phyloP scores from a whole-genome alignment of 2,888 invertebrate species.

The Sturmia bella region DNA sequence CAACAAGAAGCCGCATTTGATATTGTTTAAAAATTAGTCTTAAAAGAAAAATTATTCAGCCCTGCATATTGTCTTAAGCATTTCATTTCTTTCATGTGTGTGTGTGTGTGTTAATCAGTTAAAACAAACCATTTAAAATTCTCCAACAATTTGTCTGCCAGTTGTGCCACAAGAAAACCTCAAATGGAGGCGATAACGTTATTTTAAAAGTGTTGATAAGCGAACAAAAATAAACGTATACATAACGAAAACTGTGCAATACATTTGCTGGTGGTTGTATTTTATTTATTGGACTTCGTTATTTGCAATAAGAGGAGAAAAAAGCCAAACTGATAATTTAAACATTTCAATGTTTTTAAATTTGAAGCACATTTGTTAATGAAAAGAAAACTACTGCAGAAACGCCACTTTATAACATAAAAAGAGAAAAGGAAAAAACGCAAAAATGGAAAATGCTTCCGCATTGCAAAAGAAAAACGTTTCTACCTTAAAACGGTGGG shows the following conservation, averaged over 20 bases:
- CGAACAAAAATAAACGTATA: slow-evolving; percentile 21
- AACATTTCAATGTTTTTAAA: slow-evolving; percentile 60
- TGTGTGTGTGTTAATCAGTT: slow-evolving; percentile 12
- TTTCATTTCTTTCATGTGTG: not conserved
- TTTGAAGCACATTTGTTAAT: slow-evolving; percentile 32
- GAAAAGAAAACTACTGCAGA: slow-evolving; percentile 30
- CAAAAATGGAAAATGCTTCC: slow-evolving; percentile 49
- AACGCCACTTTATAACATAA: not conserved
- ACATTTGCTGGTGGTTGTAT: not conserved
- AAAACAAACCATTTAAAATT: slow-evolving; percentile 36
- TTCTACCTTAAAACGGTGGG: not conserved
- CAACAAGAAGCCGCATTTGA: too few relatives aligned
- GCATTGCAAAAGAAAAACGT: slow-evolving; percentile 43
- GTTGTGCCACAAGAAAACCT: slow-evolving; percentile 35
- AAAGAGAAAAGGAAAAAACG: too few relatives aligned
- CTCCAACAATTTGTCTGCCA: slow-evolving; percentile 50
- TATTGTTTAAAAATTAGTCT: too few relatives aligned
- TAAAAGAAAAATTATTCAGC: too few relatives aligned
- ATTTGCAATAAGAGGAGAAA: not conserved
- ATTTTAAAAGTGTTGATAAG: slow-evolving; percentile 58
- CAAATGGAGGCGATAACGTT: slow-evolving; percentile 45
- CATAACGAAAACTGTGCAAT: not conserved
- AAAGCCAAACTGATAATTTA: slow-evolving; percentile 58
- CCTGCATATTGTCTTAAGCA: not conserved
- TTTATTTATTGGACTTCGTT: slow-evolving; percentile 1